phyloP scores from a whole-genome alignment of 2,113 vertebrate species.

The Podocnemis expansa region DNA sequence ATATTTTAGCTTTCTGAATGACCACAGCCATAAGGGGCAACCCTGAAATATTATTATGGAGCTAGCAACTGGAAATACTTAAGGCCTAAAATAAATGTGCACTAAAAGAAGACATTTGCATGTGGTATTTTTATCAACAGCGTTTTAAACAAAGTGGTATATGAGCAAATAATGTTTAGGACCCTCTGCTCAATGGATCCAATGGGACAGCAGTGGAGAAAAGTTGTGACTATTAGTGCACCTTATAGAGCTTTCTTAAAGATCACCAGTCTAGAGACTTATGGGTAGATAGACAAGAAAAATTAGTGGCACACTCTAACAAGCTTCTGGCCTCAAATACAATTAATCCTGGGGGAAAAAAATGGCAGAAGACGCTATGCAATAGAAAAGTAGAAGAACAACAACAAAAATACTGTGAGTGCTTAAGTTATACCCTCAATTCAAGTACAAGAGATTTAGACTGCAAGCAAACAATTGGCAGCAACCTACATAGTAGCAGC shows the following conservation, averaged over 20 bases:
- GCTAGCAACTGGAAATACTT: not conserved
- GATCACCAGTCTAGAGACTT: not conserved
- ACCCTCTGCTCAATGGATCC: not conserved
- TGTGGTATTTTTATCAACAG: not conserved
- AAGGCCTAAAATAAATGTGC: not conserved
- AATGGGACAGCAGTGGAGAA: no score
- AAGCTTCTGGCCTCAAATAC: not conserved
- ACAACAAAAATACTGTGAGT: not conserved
- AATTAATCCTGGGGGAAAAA: not conserved
- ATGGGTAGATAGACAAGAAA: not conserved
- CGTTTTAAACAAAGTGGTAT: not conserved
- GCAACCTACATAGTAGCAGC: not conserved
- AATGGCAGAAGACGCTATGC: not conserved
- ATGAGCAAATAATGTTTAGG: not conserved
- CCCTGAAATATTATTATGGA: no score
- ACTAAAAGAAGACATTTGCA: not conserved
- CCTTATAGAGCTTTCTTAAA: not conserved
- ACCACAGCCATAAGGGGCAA: no score
- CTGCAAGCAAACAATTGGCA: not conserved
- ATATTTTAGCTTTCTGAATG: no score
- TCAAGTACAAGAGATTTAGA: not conserved
- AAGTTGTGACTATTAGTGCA: no score
- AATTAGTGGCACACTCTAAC: not conserved
- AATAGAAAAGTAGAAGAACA: fast-evolving
- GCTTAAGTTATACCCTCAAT: not conserved